phyloP scores from a whole-genome alignment of 2,797 vertebrate species.

The Danionella dracula region DNA sequence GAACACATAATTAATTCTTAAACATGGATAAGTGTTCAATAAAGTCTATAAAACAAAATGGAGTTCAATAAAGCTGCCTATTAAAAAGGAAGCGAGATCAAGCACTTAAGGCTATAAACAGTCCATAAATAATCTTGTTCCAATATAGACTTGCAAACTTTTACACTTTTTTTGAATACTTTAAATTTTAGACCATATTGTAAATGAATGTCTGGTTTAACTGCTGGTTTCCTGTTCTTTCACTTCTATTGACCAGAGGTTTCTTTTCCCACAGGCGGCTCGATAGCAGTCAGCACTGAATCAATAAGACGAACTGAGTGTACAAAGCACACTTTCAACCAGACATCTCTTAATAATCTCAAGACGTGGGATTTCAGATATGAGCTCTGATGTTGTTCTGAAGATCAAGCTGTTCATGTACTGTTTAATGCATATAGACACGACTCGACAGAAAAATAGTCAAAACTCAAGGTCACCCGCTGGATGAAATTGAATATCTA shows the following conservation, averaged over 20 bases:
- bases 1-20: constrained; percentile 1
- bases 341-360: constrained; percentile 40
- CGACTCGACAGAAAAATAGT: background rate
- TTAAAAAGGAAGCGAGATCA: background rate
- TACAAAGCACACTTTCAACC: constrained; percentile 34
- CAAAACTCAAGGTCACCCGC: background rate
- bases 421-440: background rate
- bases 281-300: constrained; percentile 39
- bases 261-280: constrained; percentile 20
- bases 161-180: no score
- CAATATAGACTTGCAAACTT: no score
- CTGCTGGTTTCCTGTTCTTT: constrained; percentile 7
- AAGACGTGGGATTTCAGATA: constrained; percentile 5
- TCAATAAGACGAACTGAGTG: constrained; percentile 39
- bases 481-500: background rate
- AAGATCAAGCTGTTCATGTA: background rate
- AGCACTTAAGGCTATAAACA: background rate
- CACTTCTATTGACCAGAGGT: background rate
- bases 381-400: background rate
- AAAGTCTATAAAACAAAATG: constrained; percentile 2
- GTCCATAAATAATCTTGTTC: no score
- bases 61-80: background rate
- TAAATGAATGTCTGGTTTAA: constrained; percentile 5
- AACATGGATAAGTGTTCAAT: background rate
- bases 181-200: background rate